A percentile compares a stretch with the other conserved stretches of the same genome.
phyloP scores from a whole-genome alignment of 1,140 invertebrate genomes.

The Listronotus bonariensis region DNA sequence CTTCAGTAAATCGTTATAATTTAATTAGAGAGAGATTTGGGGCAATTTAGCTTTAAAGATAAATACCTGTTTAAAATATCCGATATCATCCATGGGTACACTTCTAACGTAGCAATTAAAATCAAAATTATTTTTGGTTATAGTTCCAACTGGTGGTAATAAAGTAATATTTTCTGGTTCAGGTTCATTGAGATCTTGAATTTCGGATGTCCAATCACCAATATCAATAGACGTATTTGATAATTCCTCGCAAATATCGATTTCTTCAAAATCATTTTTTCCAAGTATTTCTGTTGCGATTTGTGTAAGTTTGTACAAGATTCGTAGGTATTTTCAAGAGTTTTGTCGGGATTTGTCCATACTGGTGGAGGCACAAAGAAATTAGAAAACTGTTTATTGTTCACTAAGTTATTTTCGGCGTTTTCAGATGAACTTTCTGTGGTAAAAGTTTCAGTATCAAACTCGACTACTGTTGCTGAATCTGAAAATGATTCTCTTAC shows the following conservation, averaged over 20 bases:
- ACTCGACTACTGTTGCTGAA: conserved; percentile 16
- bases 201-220: conserved; percentile 35
- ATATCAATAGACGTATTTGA: conserved; percentile 45
- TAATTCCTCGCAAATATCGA: conserved; percentile 44
- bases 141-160: conserved; percentile 45
- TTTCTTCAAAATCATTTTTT: conserved; percentile 40
- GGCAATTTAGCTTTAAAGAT: too few species aligned
- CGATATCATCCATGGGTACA: conserved; percentile 33
- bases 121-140: conserved; percentile 41
- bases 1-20: too few species aligned
- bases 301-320: background rate
- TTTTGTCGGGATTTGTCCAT: background rate
- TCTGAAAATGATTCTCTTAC: conserved; percentile 33
- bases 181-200: conserved; percentile 12
- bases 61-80: conserved; percentile 36
- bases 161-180: conserved; percentile 5
- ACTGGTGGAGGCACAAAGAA: conserved; percentile 41
- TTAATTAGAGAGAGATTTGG: too few species aligned
- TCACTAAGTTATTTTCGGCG: background rate
- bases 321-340: conserved; percentile 3
- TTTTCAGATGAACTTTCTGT: conserved; percentile 37
- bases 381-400: conserved; percentile 31
- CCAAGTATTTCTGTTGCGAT: background rate
- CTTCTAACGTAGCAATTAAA: conserved; percentile 47
- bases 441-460: conserved; percentile 41